Evolutionary conservation across 2,113 vertebrate species (phyloP).

Genomic region (Marcusenius ussheri): DNA sequence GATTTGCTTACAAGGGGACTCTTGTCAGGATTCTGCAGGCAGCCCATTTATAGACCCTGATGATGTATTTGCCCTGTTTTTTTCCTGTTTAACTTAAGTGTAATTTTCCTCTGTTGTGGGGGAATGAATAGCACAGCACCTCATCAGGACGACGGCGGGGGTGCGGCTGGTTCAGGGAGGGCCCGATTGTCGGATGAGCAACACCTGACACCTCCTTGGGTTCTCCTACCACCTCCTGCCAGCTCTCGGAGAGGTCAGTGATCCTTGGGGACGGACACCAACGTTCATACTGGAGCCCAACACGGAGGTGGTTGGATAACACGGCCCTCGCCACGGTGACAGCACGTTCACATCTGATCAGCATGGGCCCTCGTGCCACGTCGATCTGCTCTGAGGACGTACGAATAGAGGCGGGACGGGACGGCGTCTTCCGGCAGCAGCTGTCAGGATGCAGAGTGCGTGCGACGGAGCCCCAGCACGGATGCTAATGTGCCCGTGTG

Average conservation of each 20-base stretch:
- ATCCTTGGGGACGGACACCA: not conserved
- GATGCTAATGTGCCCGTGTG: not conserved
- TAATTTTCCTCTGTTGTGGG: not conserved
- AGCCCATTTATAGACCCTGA: conserved; percentile 56
- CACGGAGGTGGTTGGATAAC: not conserved
- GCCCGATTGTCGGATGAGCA: not conserved
- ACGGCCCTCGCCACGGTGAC: not conserved
- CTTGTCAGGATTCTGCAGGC: conserved; percentile 66
- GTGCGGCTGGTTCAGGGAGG: not conserved
- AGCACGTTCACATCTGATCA: not conserved
- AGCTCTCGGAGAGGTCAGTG: not conserved
- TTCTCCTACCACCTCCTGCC: not conserved
- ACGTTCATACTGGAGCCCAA: not conserved
- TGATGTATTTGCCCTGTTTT: conserved; percentile 35
- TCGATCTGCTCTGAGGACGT: not conserved
- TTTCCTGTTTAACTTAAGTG: conserved; percentile 38
- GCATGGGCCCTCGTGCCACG: not conserved
- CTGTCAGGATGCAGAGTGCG: not conserved
- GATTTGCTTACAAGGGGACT: conserved; percentile 80
- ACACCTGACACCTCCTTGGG: not conserved
- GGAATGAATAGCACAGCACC: not conserved
- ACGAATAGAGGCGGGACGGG: not conserved
- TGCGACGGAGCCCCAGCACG: not conserved
- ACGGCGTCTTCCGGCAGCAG: not conserved
- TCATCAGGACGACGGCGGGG: not conserved